Evolutionary conservation across 1,140 invertebrate genomes (phyloP), one percentile per base, ranked within the genome.

Genomic region (Achroia grisella): DNA sequence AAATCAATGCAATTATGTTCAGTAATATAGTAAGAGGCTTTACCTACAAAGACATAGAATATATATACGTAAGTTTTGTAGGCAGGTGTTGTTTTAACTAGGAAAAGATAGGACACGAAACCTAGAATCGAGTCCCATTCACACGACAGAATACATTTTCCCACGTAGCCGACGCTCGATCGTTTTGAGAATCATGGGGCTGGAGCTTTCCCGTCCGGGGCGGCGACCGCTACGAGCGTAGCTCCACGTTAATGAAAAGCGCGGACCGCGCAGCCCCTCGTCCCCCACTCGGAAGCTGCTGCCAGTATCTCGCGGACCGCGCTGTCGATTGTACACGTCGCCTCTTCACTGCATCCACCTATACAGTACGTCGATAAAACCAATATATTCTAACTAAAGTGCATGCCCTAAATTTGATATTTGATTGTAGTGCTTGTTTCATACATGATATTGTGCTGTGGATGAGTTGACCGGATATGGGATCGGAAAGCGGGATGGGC

Each of bases 301-400:
- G 10, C 32, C 74, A 83, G 79, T 83, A 72, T 72, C 71, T 63
- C 76, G 78, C 78, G 72, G 53, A 62, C 66, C 78, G 76, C 69
- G 71, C 61, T 62, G 51, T 56, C 72, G 75, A 64, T 56, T 49
- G 51, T 50, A 79, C 73, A 79, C 63, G 71, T 66, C 54, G 65
- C 44, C 56, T 52, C 47, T 31, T 33, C 41, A 42, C 36, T 39
- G 51, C 52, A 42, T 42, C 17, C 48, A 39, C 36, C 42, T 35
- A 43, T 34, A 52, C 27, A 52, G 57, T 61, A 62, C 65, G 49
- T 58, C 47, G 17, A 53, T 46, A 53, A 17, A 35, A 35, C 17
- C 42, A 53, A 35, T 36, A 44, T 39, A 34, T 48, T 51, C 28
- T 43, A 48, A 63, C 54, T 56, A 32, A 60, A 69, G 66, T 72